Percentiles rank a stretch among this genome's conserved stretches.
phyloP scores from a whole-genome alignment of 2,888 invertebrate species.

The Charanyca ferruginea region DNA sequence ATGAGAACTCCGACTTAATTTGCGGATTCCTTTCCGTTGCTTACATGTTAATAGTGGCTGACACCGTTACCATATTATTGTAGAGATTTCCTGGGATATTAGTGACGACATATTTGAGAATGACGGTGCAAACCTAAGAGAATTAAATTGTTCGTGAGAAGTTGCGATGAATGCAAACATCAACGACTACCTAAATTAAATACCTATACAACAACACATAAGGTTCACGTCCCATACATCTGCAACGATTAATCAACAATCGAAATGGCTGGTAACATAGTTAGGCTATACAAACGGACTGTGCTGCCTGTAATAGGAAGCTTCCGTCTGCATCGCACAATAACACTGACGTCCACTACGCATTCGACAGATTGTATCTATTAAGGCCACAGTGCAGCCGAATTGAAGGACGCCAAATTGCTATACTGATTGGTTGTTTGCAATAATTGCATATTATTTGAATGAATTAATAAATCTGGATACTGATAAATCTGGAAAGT shows the following conservation, averaged over 20 bases:
- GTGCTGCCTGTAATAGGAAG: constrained; percentile 68
- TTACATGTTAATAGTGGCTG: constrained; percentile 41
- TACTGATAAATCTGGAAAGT: not conserved
- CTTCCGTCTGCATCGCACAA: constrained; percentile 64
- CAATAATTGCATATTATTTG: constrained; percentile 17
- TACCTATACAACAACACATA: constrained; percentile 15
- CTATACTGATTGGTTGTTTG: constrained; percentile 49
- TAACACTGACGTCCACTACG: constrained; percentile 61
- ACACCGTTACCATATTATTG: not conserved
- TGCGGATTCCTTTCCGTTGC: constrained; percentile 70
- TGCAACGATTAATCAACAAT: constrained; percentile 56
- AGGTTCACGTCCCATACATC: constrained; percentile 33
- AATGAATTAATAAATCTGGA: not conserved
- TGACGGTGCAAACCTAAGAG: not conserved
- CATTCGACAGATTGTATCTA: constrained; percentile 67
- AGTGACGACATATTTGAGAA: not conserved
- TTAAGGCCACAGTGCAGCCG: constrained; percentile 55
- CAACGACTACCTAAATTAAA: constrained; percentile 13
- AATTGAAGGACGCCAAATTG: constrained; percentile 58
- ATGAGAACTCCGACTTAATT: constrained; percentile 76
- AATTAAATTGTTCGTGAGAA: not conserved
- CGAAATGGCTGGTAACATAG: constrained; percentile 56
- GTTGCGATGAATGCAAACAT: not conserved
- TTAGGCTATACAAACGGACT: constrained; percentile 70
- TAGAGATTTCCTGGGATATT: not conserved